Evolutionary conservation across 2,888 invertebrate genomes (phyloP).

Genomic region (Chloroclystis v-ata): DNA sequence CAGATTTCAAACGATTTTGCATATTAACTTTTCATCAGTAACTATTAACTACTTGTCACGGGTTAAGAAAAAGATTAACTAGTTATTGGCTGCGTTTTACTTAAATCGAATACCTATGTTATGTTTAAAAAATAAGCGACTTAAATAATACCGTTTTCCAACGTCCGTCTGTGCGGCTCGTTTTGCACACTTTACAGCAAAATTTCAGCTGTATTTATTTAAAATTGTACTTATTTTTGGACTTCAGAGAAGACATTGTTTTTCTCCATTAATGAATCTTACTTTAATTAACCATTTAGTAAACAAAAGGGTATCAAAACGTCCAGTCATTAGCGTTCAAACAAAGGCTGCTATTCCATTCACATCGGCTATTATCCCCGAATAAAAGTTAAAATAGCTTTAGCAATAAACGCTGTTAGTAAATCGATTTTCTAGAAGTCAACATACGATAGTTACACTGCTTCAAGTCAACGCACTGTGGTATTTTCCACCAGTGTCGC

Average conservation of each 20-base stretch:
- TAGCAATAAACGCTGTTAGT: slow-evolving; percentile 23
- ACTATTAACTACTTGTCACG: slow-evolving; percentile 48
- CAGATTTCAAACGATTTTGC: slow-evolving; percentile 39
- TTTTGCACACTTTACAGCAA: too few species aligned
- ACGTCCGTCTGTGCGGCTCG: too few species aligned
- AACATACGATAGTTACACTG: slow-evolving; percentile 28
- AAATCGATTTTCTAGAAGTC: slow-evolving; percentile 28
- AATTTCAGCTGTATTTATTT: too few species aligned
- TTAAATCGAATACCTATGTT: too few species aligned
- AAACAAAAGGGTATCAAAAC: slow-evolving; percentile 2
- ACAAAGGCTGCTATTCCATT: slow-evolving; percentile 28
- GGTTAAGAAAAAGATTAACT: slow-evolving; percentile 21
- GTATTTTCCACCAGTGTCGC: slow-evolving; percentile 36
- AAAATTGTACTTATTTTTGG: too few species aligned
- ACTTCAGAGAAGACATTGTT: too few species aligned
- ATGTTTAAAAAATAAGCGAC: too few species aligned
- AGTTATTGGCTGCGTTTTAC: slow-evolving; percentile 26
- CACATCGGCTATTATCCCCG: slow-evolving; percentile 31
- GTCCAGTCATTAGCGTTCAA: slow-evolving; percentile 23
- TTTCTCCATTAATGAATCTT: too few species aligned
- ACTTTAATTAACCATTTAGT: too few species aligned
- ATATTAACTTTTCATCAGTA: slow-evolving; percentile 46
- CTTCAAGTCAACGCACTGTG: slow-evolving; percentile 47
- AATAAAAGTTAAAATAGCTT: slow-evolving; percentile 41
- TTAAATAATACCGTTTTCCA: too few species aligned